Evolutionary conservation across 2,113 vertebrate genomes (phyloP).

Genomic region (Colinus virginianus): DNA sequence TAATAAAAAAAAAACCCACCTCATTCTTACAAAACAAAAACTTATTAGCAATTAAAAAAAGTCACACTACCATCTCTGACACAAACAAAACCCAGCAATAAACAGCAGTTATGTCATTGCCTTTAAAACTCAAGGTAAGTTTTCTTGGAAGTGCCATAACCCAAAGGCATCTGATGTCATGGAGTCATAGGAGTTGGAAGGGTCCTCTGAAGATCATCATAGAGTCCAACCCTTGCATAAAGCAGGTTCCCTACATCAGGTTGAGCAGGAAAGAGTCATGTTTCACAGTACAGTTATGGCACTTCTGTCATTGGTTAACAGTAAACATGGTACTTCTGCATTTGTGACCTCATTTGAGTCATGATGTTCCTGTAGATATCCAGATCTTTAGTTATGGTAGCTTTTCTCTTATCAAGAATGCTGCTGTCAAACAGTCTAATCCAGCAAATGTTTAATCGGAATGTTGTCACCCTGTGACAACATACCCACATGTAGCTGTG

Average conservation of each 20-base stretch:
- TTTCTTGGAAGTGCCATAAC: not conserved
- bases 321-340: not conserved
- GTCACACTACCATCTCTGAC: not conserved
- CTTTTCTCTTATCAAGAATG: not conserved
- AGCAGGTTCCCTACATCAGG: too few relatives aligned
- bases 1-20: too few relatives aligned
- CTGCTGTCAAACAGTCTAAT: not conserved
- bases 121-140: not conserved
- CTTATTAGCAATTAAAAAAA: not conserved
- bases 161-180: not conserved
- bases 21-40: not conserved
- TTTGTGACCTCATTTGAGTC: not conserved
- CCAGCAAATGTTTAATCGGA: not conserved
- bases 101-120: not conserved
- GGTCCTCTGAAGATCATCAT: too few relatives aligned
- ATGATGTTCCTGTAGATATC: not conserved
- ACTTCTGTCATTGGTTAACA: not conserved
- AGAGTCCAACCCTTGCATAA: too few relatives aligned
- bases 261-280: not conserved
- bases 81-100: not conserved
- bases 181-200: too few relatives aligned
- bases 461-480: not conserved
- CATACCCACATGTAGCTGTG: accelerated
- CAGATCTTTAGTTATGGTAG: not conserved
- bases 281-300: not conserved